Conservation (phyloP, 2,888 invertebrate genomes). For the Dorcus parallelipipedus region DNA sequence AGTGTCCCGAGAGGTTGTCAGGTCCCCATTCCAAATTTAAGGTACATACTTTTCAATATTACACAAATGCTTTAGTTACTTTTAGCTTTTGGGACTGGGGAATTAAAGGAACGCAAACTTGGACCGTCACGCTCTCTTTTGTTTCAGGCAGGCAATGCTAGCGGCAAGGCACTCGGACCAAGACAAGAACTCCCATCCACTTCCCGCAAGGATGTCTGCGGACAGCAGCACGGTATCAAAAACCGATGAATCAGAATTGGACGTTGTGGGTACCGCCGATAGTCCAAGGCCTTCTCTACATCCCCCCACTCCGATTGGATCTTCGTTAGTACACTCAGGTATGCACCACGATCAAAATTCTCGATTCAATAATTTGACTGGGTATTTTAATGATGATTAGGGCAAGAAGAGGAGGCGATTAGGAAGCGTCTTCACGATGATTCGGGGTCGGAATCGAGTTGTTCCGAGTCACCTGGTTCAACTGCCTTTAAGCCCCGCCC, state of each 20-base stretch:
- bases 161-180: slow-evolving; percentile 55
- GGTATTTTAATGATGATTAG: slow-evolving; percentile 42
- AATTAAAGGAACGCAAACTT: neutral
- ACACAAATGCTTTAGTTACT: too few relatives aligned
- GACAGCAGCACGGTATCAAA: slow-evolving; percentile 57
- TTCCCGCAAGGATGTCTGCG: slow-evolving; percentile 49
- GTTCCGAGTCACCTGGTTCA: slow-evolving; percentile 59
- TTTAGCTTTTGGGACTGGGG: too few relatives aligned
- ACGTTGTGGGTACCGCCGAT: slow-evolving; percentile 85
- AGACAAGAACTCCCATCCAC: slow-evolving; percentile 52
- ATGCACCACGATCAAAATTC: slow-evolving; percentile 15
- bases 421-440: slow-evolving; percentile 61
- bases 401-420: slow-evolving; percentile 56
- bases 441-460: slow-evolving; percentile 69
- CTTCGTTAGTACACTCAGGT: slow-evolving; percentile 41
- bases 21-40: slow-evolving; percentile 18
- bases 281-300: slow-evolving; percentile 67
- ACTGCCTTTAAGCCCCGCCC: slow-evolving; percentile 46
- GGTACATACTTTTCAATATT: slow-evolving; percentile 12
- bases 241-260: slow-evolving; percentile 81
- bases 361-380: neutral
- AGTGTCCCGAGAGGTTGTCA: slow-evolving; percentile 17
- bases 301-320: slow-evolving; percentile 42
- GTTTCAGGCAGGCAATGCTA: slow-evolving; percentile 72
- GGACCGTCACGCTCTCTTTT: slow-evolving; percentile 17